Evolutionary conservation across 2,888 invertebrate species (phyloP).

Genomic region (Morinoia aosen): DNA sequence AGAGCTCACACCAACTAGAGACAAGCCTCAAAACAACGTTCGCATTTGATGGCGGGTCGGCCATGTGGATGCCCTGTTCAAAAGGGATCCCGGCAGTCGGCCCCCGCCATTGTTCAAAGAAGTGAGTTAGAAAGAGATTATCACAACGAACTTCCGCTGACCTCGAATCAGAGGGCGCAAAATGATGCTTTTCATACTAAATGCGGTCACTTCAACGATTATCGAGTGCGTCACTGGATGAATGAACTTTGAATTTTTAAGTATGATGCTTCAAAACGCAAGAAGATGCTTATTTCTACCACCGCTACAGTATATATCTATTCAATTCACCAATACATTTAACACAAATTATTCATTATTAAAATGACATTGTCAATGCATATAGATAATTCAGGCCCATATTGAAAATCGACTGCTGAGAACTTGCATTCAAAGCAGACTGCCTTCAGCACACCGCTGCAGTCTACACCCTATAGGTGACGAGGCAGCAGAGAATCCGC

Average conservation of each 20-base stretch:
- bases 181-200: neutral
- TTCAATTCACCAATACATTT: too few relatives aligned
- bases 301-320: too few relatives aligned
- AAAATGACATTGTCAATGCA: too few relatives aligned
- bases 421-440: too few relatives aligned
- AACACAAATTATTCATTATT: too few relatives aligned
- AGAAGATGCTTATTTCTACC: neutral
- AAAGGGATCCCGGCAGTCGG: neutral
- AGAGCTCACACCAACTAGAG: neutral
- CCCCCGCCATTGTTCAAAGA: neutral
- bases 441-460: too few relatives aligned
- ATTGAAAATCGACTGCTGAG: too few relatives aligned
- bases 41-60: neutral
- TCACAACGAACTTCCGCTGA: conserved; percentile 12
- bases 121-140: neutral
- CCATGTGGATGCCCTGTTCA: neutral
- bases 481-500: too few relatives aligned
- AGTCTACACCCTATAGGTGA: too few relatives aligned
- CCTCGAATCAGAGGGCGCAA: neutral
- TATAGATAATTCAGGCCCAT: too few relatives aligned
- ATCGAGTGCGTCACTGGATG: neutral
- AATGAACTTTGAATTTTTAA: neutral
- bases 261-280: neutral
- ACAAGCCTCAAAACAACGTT: neutral
- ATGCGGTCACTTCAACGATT: neutral